Evolutionary conservation across 2,888 invertebrate species (phyloP), one percentile per base, ranked within the genome.

Genomic region (Drosophila buzzatii): DNA sequence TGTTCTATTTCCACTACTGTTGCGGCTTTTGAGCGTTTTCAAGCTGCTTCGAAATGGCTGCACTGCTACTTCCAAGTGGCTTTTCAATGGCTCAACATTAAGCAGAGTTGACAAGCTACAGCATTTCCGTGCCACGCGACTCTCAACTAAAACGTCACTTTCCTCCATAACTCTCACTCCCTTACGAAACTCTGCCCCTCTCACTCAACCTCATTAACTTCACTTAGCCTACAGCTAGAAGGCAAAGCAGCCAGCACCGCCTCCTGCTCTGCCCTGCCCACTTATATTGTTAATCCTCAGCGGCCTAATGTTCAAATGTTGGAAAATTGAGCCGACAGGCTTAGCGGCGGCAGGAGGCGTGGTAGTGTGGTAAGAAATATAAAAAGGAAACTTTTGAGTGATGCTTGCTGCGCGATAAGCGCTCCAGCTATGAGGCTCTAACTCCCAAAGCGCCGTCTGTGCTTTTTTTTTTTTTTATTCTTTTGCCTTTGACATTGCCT

Each of bases 231-330:
- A 51, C 63, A 75, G 88, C 85, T 23, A 83, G 60, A 73, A 76
- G 81, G 70, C 70, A 42, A 18, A 60, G 58, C 72, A 31, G 20
- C 47, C 4, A n/a, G 7, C 27, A 57, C 42, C 16, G 9, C 8
- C 65, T 20, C 59, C 23, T 2, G 7, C 47, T 27, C 49, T 49
- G 10, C 31, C 10, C 18, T 27, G 23, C 51, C 16, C 45, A 23
- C 64, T 72, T 74, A 85, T 72, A 85, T 73, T 86, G 89, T 82
- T 90, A 90, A 91, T 91, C 83, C 91, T 90, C 85, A 74, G 76
- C 76, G 90, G 89, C 88, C 90, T 85, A 89, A 91, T 91, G 89
- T 82, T 90, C 82, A 90, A 90, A 85, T 90, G 90, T 90, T 89
- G 91, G 83, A 90, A 91, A 91, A 91, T 91, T 89, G 85, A 87